Conservation (phyloP, 2,113 vertebrate species). For the Phylloscopus whistleri region DNA sequence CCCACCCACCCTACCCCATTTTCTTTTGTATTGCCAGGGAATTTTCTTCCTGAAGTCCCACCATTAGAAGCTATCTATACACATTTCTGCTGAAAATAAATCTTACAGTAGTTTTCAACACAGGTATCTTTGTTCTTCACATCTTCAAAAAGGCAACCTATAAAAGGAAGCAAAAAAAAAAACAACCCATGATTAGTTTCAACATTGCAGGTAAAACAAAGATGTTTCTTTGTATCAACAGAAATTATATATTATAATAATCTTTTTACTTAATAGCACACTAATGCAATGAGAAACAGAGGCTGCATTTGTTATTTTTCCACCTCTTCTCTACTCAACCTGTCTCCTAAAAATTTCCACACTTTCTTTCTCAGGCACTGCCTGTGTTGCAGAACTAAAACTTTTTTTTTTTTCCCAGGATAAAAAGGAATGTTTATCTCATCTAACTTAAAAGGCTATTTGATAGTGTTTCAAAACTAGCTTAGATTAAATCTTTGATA, state of each 20-base stretch:
- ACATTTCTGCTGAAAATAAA: neutral
- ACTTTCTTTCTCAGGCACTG: neutral
- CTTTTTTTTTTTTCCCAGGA: neutral
- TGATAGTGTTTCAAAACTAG: neutral
- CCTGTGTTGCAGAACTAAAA: neutral
- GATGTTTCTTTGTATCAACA: neutral
- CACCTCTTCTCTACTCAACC: neutral
- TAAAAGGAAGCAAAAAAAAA: slow-evolving; percentile 16
- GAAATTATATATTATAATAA: neutral
- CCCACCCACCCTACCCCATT: neutral
- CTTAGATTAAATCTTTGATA: neutral
- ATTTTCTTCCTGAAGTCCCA: neutral
- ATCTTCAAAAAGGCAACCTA: slow-evolving; percentile 82
- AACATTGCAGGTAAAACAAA: neutral
- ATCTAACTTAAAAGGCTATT: neutral
- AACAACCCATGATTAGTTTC: neutral
- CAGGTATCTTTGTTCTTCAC: neutral
- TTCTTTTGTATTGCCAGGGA: neutral
- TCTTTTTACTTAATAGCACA: neutral
- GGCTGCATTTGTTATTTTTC: neutral
- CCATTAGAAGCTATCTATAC: neutral
- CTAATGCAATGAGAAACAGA: neutral
- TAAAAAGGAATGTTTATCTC: neutral
- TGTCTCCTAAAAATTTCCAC: neutral
- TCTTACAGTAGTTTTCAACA: neutral